Conservation (phyloP, 2,113 vertebrate species). For the Ceratotherium simum region DNA sequence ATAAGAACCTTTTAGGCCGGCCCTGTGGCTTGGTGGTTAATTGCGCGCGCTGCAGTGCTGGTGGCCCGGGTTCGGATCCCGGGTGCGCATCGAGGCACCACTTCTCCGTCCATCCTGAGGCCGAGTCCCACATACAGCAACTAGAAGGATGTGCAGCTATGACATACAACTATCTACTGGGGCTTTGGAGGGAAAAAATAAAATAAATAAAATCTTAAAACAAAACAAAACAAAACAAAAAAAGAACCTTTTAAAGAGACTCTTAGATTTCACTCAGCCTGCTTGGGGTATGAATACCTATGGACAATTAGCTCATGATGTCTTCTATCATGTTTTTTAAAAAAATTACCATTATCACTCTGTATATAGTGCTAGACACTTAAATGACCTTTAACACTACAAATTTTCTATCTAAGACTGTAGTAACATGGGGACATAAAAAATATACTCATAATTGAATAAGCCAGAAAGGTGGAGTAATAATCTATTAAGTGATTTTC, state of each 20-base stretch:
- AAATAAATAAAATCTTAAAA: too few species aligned
- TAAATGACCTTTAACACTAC: slow-evolving; percentile 30
- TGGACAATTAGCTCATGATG: neutral
- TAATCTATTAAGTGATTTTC: slow-evolving; percentile 32
- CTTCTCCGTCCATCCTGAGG: too few species aligned
- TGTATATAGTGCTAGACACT: neutral
- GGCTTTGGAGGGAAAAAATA: too few species aligned
- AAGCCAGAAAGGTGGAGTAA: neutral
- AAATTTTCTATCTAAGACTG: neutral
- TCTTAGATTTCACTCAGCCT: neutral
- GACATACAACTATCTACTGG: too few species aligned
- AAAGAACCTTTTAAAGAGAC: slow-evolving; percentile 26
- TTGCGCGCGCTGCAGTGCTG: too few species aligned
- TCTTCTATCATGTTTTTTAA: neutral
- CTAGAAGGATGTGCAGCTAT: too few species aligned
- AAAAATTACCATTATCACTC: neutral
- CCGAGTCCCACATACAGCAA: too few species aligned
- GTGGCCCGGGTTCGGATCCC: too few species aligned
- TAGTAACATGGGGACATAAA: neutral
- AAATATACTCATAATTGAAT: neutral
- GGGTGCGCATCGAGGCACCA: too few species aligned
- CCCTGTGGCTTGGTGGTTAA: too few species aligned
- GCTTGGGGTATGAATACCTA: neutral
- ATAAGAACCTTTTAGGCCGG: slow-evolving; percentile 29
- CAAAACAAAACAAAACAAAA: too few species aligned